A percentile compares a stretch with the other conserved stretches of the same genome.
phyloP scores from a whole-genome alignment of 2,797 vertebrate species.

The Hirundo rustica region DNA sequence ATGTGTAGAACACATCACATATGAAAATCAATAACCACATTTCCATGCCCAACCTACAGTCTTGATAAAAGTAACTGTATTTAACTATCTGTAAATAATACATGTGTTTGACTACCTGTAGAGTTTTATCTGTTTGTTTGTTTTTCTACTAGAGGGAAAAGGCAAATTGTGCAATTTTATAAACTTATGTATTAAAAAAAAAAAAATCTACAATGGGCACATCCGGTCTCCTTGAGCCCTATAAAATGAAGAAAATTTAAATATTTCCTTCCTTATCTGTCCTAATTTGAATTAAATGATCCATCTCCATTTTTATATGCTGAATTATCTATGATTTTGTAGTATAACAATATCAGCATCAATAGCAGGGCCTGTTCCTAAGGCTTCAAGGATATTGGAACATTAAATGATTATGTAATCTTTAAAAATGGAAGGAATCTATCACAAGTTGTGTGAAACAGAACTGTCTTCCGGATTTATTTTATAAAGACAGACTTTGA shows the following conservation, averaged over 20 bases:
- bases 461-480: not conserved
- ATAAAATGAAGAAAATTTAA: not conserved
- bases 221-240: not conserved
- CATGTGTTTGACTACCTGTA: not conserved
- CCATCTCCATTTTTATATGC: not conserved
- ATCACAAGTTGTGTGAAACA: not conserved
- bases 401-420: not conserved
- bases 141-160: not conserved
- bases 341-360: not conserved
- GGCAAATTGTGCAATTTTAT: not conserved
- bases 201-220: not conserved
- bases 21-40: not conserved
- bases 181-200: no score
- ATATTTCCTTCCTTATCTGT: not conserved
- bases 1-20: not conserved
- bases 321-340: not conserved
- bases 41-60: not conserved
- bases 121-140: not conserved
- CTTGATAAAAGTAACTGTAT: not conserved
- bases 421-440: not conserved
- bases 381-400: not conserved
- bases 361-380: not conserved
- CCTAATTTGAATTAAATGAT: not conserved
- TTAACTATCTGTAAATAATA: not conserved
- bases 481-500: not conserved